A percentile compares a stretch with the other conserved stretches of the same genome.
Evolutionary conservation across 1,140 invertebrate genomes (phyloP).

Genomic region (Drosophila rhopaloa): DNA sequence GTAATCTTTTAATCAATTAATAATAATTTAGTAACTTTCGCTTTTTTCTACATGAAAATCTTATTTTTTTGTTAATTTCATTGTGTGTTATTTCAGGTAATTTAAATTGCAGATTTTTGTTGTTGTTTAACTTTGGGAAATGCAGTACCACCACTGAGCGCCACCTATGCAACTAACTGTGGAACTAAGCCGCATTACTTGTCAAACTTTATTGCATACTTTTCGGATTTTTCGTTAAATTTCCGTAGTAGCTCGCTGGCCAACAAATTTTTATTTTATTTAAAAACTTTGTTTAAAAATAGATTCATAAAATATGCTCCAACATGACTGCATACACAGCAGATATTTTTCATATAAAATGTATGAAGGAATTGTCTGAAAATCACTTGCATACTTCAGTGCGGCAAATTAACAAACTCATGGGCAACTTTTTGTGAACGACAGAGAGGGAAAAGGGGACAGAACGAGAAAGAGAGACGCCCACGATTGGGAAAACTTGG

Average conservation of each 20-base stretch:
- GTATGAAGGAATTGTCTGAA: constrained; percentile 4
- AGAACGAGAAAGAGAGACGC: constrained; percentile 13
- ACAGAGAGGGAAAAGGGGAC: not conserved
- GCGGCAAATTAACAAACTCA: constrained; percentile 21
- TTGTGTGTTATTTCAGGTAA: not conserved
- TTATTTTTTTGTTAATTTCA: not conserved
- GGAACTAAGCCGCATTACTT: constrained; percentile 11
- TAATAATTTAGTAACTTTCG: too few species aligned
- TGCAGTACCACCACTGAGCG: constrained; percentile 3
- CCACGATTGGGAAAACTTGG: constrained; percentile 41
- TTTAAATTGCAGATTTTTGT: too few species aligned
- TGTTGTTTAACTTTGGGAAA: not conserved
- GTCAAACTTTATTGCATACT: constrained; percentile 44
- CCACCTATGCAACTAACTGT: constrained; percentile 27
- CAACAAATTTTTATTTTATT: not conserved
- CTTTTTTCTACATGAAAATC: too few species aligned
- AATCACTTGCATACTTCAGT: constrained; percentile 43
- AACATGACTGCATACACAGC: not conserved
- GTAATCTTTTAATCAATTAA: too few species aligned
- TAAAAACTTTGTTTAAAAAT: constrained; percentile 19
- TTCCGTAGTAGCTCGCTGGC: not conserved
- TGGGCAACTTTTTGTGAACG: constrained; percentile 35
- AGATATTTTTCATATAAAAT: constrained; percentile 19
- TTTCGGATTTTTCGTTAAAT: constrained; percentile 3
- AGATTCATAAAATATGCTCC: constrained; percentile 8